Evolutionary conservation across 2,797 vertebrate genomes (phyloP), one percentile per base, ranked within the genome.

Genomic region (Channa striata): DNA sequence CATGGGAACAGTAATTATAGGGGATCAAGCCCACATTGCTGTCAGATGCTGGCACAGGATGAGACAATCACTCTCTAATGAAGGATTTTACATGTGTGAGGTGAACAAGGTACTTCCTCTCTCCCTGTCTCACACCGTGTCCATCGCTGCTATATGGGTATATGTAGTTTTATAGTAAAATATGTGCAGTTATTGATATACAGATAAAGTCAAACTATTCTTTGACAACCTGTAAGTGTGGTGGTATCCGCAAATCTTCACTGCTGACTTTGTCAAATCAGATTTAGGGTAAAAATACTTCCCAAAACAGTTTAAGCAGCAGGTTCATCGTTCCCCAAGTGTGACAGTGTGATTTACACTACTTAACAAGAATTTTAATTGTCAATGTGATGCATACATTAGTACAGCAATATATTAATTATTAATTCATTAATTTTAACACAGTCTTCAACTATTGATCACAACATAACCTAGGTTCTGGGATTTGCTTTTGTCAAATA

Each of bases 41-140:
- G 87, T 90, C 91, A 88, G 88, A 84, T 85, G 84, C 76, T 80
- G 89, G 86, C 65, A 37, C 78, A n/a, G 84, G 85, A 93, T 87
- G 89, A 93, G 91, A 87, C 91, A 84, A 90, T 93, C 91, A 80
- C 76, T 90, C 85, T 72, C 88, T 94, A 94, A 93, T 94, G 92
- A 93, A 92, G 90, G 87, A 92, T 93, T 91, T 90, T 86, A 85
- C 91, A 89, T 88, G 84, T 82, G 81, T 59, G 82, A 90, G 84
- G 89, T 92, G 89, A 91, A 77, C 80, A 50, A 84, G 85, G 85
- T 77, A 59, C 71, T 67, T 42, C 20, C 47, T 37, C 72, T 46
- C 46, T 47, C 37, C 76, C 59, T 66, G 40, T 56, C 65, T 60
- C 72, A 74, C 19, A 1, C 54, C 1, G 12, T 68, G 17, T 49